A percentile compares a stretch with the other conserved stretches of the same genome.
These are phyloP conservation scores for Diorhabda elongata DNA, from an alignment of 1,140 invertebrate species.

Conservation along the genomic window DNA sequence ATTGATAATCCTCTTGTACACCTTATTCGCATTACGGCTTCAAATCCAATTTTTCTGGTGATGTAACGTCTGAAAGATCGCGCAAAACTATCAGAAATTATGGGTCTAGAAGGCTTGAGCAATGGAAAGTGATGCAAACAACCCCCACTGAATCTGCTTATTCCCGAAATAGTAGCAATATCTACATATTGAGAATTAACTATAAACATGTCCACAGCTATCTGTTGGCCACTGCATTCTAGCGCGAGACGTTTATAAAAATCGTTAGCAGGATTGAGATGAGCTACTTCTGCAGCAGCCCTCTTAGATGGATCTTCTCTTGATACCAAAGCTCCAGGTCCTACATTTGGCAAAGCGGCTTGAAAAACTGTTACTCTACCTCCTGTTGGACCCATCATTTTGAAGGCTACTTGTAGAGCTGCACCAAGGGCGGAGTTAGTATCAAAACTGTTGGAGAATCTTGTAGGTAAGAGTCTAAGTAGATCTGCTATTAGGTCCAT, in stretches of 20 bases:
- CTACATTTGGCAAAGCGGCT: slow-evolving; percentile 83
- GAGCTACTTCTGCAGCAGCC: slow-evolving; percentile 72
- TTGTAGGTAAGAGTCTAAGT: slow-evolving; percentile 72
- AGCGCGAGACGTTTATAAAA: slow-evolving; percentile 97
- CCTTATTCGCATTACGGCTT: slow-evolving; percentile 96
- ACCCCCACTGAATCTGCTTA: slow-evolving; percentile 94
- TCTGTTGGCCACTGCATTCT: slow-evolving; percentile 94
- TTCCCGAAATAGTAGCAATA: slow-evolving; percentile 86
- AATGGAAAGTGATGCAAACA: slow-evolving; percentile 90
- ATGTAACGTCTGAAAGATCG: slow-evolving; percentile 83
- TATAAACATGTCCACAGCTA: slow-evolving; percentile 93
- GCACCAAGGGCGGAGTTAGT: slow-evolving; percentile 81
- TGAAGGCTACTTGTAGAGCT: slow-evolving; percentile 87
- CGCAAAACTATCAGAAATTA: slow-evolving; percentile 71
- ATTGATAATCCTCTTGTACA: slow-evolving; percentile 91
- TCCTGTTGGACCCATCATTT: slow-evolving; percentile 88
- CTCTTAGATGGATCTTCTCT: slow-evolving; percentile 85
- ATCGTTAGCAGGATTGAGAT: slow-evolving; percentile 92
- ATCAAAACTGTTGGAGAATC: slow-evolving; percentile 72
- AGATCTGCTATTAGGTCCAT: slow-evolving; percentile 77
- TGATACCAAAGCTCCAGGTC: slow-evolving; percentile 79
- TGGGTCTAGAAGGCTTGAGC: slow-evolving; percentile 70
- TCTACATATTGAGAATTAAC: slow-evolving; percentile 92
- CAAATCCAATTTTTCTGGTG: slow-evolving; percentile 96
- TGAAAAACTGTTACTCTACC: slow-evolving; percentile 94